Conservation (phyloP, 2,888 invertebrate genomes). For the Orchesellides sinensis region DNA sequence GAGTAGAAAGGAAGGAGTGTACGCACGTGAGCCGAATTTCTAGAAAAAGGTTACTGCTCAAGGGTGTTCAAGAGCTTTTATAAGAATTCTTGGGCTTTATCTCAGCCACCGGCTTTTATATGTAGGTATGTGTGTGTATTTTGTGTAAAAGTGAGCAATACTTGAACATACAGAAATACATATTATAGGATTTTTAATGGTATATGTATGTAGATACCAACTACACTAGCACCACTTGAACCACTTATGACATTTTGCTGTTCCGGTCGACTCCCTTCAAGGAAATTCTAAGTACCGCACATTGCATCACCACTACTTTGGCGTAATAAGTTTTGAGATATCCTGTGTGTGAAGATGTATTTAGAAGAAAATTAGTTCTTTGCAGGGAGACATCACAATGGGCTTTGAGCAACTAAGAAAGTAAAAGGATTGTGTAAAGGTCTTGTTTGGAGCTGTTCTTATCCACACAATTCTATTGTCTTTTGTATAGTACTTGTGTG, state of each 20-base stretch:
- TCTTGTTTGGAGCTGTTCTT: neutral
- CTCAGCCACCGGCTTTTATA: slow-evolving; percentile 14
- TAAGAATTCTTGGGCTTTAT: slow-evolving; percentile 36
- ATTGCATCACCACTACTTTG: neutral
- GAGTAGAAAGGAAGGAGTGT: slow-evolving; percentile 47
- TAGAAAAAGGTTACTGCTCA: slow-evolving; percentile 62
- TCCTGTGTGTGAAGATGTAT: neutral
- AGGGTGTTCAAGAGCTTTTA: slow-evolving; percentile 49
- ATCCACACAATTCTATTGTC: neutral
- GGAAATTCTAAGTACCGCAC: slow-evolving; percentile 29
- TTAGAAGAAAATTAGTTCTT: slow-evolving; percentile 49
- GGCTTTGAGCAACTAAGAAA: neutral
- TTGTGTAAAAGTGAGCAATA: neutral
- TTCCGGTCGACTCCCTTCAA: slow-evolving; percentile 49
- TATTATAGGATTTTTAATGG: too few relatives aligned
- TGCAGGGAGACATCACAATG: slow-evolving; percentile 27
- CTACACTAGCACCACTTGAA: slow-evolving; percentile 44
- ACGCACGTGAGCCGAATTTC: slow-evolving; percentile 66
- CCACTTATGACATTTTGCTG: slow-evolving; percentile 63
- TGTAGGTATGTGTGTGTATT: neutral
- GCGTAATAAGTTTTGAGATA: neutral
- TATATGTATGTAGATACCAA: neutral
- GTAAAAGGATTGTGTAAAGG: slow-evolving; percentile 11
- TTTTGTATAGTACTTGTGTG: neutral
- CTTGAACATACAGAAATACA: too few relatives aligned